phyloP scores from a whole-genome alignment of 2,888 invertebrate genomes.

The Schizaphis graminum region DNA sequence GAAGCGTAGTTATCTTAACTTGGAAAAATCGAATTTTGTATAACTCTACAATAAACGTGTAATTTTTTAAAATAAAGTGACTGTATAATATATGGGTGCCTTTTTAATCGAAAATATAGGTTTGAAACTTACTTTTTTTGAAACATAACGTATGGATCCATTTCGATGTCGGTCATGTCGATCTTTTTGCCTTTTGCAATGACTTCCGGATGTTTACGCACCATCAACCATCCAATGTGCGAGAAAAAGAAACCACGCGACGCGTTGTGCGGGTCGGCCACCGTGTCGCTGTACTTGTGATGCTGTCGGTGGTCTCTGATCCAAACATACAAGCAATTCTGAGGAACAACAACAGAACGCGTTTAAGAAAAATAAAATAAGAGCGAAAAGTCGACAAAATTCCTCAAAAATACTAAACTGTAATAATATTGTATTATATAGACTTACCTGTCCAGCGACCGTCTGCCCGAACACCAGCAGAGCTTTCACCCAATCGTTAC shows the following conservation, averaged over 20 bases:
- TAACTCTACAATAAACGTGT: not conserved
- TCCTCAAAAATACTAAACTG: not conserved
- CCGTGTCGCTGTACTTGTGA: conserved; percentile 82
- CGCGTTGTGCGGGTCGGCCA: conserved; percentile 86
- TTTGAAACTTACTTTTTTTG: conserved; percentile 78
- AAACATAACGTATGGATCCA: conserved; percentile 80
- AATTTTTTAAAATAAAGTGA: not conserved
- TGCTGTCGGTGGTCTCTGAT: conserved; percentile 85
- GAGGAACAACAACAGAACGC: conserved; percentile 29
- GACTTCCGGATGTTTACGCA: conserved; percentile 83
- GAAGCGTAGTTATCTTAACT: not conserved
- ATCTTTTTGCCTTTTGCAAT: conserved; percentile 77
- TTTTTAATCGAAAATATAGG: not conserved
- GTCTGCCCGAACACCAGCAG: conserved; percentile 79
- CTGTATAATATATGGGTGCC: not conserved
- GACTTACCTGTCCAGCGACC: conserved; percentile 81
- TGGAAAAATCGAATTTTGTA: not conserved
- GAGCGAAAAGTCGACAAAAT: not conserved
- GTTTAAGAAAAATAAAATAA: not conserved
- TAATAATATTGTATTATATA: conserved; percentile 61
- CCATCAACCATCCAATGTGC: conserved; percentile 89
- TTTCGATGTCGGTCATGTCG: conserved; percentile 82
- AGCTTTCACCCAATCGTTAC: conserved; percentile 76
- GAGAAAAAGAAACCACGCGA: conserved; percentile 88
- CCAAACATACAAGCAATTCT: conserved; percentile 84